Evolutionary conservation across 2,888 invertebrate genomes (phyloP).

Genomic region (Acanthococcus lagerstroemiae): DNA sequence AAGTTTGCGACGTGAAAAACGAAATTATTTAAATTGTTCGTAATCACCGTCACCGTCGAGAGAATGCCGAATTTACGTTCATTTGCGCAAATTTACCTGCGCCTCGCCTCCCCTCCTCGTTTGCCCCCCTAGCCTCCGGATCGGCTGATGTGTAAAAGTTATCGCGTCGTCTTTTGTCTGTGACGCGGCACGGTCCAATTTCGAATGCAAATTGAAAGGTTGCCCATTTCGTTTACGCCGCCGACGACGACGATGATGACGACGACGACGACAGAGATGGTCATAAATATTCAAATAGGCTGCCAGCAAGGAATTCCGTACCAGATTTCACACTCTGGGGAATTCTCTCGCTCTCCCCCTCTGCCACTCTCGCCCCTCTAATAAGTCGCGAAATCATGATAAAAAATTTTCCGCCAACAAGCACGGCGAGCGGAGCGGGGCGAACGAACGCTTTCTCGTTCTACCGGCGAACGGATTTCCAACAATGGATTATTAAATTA

Average conservation of each 20-base stretch:
- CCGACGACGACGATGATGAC: too few species aligned
- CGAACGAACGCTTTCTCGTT: too few species aligned
- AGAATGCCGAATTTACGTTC: background rate
- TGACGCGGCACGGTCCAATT: conserved; percentile 27
- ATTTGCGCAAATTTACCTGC: background rate
- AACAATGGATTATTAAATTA: too few species aligned
- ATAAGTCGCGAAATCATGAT: conserved; percentile 10
- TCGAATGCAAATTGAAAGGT: conserved; percentile 29
- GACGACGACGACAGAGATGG: background rate
- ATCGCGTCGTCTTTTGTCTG: conserved; percentile 20
- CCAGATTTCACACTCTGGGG: conserved; percentile 11
- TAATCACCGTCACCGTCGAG: background rate
- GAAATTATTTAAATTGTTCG: background rate
- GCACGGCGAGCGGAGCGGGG: background rate
- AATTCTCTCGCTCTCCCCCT: too few species aligned
- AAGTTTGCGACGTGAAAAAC: too few species aligned
- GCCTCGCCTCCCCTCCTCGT: too few species aligned
- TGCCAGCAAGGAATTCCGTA: conserved; percentile 4
- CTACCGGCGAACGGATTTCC: too few species aligned
- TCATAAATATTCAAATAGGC: conserved; percentile 26
- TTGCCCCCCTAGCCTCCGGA: background rate
- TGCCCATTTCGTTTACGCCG: conserved; percentile 24
- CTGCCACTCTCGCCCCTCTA: conserved; percentile 11
- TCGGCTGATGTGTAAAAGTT: conserved; percentile 2
- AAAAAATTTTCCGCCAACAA: background rate